Base-by-base conservation (phyloP, 2,113 vertebrate species). In the Meriones unguiculatus region DNA sequence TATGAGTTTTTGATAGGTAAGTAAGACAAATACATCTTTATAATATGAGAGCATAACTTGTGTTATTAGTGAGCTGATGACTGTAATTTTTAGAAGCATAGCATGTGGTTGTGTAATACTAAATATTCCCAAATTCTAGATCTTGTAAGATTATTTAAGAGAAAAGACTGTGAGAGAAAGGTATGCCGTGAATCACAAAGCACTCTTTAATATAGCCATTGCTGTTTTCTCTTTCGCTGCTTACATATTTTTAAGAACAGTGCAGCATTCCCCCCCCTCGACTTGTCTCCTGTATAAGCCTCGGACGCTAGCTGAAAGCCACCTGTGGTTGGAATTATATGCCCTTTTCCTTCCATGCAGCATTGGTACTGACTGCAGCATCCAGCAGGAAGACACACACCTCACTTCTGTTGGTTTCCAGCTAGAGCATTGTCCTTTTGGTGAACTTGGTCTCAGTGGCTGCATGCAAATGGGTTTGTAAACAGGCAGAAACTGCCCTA, bases 21-120 rank as follows among this genome's bases (percentile, higher is more conserved):
- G 73, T 80, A 90, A 92, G 87, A 96, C 87, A 95, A 95, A 89
- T 92, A 46, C 35, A 90, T 89, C 95, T 97, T 97, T 95, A 97
- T 78, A 95, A 76, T 87, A 91, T 94, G 93, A 95, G 87, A 96
- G 92, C 96, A 89, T 97, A 50, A 85, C 70, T 64, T 91, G 54
- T 89, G 82, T 95, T 94, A 91, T 96, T 98, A 97, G 97, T 70
- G 96, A 97, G 92, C 41, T 90, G 52, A 70, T 76, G 73, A 95
- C 54, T 96, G 90, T 91, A 94, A 96, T 89, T 94, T 97, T 97
- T 95, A 93, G 88, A 96, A 96, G 75, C 85, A 94, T 62, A 81
- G 73, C 14, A 50, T 96, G 59, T 93, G 87, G 75, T 80, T 96
- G 50, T 94, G 24, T 5, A 69, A 65, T 95, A 75, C 62, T 65